These are phyloP conservation scores for Microtus ochrogaster DNA, from an alignment of 2,113 vertebrate species.

Conservation along the genomic window DNA sequence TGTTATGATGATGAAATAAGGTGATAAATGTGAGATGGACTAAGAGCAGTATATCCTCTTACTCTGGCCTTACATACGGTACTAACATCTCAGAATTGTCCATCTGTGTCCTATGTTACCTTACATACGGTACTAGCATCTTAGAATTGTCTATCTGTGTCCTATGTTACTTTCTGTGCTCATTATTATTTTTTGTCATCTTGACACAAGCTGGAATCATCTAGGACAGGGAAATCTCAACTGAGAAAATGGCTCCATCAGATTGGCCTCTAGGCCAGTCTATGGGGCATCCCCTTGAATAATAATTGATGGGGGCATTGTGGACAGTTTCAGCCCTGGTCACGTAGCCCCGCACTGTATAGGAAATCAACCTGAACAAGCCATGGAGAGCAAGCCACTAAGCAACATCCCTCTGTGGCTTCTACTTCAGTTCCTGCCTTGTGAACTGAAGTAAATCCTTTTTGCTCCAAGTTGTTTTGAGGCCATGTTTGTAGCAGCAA, in stretches of 20 bases:
- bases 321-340: background rate
- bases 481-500: background rate
- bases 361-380: background rate
- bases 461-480: background rate
- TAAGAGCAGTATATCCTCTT: slow-evolving; percentile 6
- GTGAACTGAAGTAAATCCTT: background rate
- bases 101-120: background rate
- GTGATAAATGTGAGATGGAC: background rate
- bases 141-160: background rate
- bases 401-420: background rate
- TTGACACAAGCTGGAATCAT: background rate
- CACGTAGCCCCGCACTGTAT: background rate
- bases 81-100: background rate
- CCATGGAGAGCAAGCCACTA: background rate
- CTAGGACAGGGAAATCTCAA: background rate
- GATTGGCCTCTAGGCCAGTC: background rate
- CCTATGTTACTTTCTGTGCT: background rate
- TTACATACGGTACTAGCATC: background rate
- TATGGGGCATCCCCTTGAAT: background rate
- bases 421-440: background rate
- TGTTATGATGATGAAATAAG: slow-evolving; percentile 25
- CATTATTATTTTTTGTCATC: background rate
- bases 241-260: background rate
- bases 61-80: background rate
- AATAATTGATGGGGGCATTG: background rate